These are phyloP conservation scores for Druceiella hillmani DNA, from an alignment of 2,888 invertebrate genomes.

Conservation along the genomic window DNA sequence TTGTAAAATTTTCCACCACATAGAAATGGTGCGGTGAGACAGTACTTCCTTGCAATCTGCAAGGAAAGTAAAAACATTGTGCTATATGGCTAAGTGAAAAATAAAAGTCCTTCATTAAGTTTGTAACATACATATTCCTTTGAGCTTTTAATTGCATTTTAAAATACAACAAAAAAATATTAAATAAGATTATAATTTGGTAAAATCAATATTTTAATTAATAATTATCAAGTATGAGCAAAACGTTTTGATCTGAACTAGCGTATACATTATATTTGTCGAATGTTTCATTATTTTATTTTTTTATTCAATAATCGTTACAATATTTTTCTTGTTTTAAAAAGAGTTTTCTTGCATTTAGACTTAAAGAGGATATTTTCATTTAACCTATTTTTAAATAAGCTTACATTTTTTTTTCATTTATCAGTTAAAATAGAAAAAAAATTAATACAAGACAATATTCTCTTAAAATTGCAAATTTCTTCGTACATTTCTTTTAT, in stretches of 20 bases:
- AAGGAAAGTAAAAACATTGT: too few species aligned
- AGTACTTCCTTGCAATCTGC: too few species aligned
- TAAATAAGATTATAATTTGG: slow-evolving; percentile 76
- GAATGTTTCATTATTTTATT: slow-evolving; percentile 44
- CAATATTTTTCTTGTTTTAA: slow-evolving; percentile 35
- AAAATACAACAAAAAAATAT: slow-evolving; percentile 80
- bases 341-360: slow-evolving; percentile 33
- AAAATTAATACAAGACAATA: too few species aligned
- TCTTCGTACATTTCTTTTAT: too few species aligned
- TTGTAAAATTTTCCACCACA: too few species aligned
- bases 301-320: slow-evolving; percentile 29
- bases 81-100: too few species aligned
- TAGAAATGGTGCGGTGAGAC: too few species aligned
- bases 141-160: slow-evolving; percentile 81
- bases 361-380: too few species aligned
- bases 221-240: slow-evolving; percentile 57
- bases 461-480: too few species aligned
- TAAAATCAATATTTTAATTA: slow-evolving; percentile 64
- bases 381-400: too few species aligned
- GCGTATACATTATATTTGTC: slow-evolving; percentile 74
- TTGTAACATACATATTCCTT: slow-evolving; percentile 83
- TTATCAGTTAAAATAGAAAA: too few species aligned
- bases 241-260: slow-evolving; percentile 58
- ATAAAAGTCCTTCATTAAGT: slow-evolving; percentile 50
- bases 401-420: too few species aligned